These are phyloP conservation scores for Indicator maculatus DNA, from an alignment of 2,113 vertebrate species.

Conservation along the genomic window DNA sequence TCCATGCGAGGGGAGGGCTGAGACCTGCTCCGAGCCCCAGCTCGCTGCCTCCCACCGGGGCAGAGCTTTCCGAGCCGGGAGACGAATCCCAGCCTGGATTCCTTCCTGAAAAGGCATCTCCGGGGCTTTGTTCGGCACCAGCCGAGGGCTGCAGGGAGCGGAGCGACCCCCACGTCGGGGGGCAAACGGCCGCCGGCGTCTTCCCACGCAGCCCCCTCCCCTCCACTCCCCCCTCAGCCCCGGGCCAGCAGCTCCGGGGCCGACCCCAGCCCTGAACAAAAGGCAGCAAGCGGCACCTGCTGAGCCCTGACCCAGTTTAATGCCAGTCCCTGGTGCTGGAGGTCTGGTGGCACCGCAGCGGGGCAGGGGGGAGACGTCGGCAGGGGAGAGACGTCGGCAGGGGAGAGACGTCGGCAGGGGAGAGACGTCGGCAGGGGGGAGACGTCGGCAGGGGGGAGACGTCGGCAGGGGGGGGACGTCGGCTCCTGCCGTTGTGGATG, in stretches of 20 bases:
- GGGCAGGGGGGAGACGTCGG: too few species aligned
- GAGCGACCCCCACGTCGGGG: accelerated
- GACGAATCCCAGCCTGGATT: neutral
- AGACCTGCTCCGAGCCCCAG: too few species aligned
- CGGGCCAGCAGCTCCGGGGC: accelerated
- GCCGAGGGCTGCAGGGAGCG: accelerated
- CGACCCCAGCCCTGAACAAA: accelerated
- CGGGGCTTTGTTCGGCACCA: neutral
- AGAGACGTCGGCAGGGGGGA: too few species aligned
- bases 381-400: too few species aligned
- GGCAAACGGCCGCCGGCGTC: neutral
- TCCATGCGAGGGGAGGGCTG: too few species aligned
- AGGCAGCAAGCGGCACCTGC: neutral
- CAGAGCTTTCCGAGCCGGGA: accelerated
- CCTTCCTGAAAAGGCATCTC: neutral
- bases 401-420: too few species aligned
- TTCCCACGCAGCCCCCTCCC: neutral
- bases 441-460: too few species aligned
- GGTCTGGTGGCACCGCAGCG: too few species aligned
- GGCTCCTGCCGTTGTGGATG: too few species aligned
- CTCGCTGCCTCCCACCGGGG: too few species aligned
- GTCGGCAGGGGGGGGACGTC: too few species aligned
- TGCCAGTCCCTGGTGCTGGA: neutral
- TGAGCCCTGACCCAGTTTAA: neutral
- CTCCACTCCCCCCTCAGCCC: too few species aligned